Evolutionary conservation across 1,140 invertebrate species (phyloP), one percentile per base, ranked within the genome.

Genomic region (Eubasilissa regina): DNA sequence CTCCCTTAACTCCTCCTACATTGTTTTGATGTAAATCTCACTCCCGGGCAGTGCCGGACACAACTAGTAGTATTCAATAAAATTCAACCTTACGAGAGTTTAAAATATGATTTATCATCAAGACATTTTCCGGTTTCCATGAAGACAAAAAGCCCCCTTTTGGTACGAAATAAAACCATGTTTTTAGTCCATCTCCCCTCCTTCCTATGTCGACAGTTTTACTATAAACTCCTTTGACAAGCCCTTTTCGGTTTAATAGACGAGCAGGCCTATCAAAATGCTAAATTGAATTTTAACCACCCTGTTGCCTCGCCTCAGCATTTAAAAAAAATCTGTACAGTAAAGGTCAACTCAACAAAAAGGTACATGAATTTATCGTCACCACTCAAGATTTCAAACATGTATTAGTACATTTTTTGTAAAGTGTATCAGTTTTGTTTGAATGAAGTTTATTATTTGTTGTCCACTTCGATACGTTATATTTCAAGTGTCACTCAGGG

Each of bases 251-350:
- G 58, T 10, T 62, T 25, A 73, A 73, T 73, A 53, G 68, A 73
- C 64, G 45, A 47, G 45, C 45, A 53, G 68, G 68, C 51, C 68
- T 53, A 73, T 73, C 68, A 73, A 73, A 73, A 53, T 73, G 68
- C 48, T 53, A 73, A 73, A 73, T 73, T 53, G 68, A 73, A 53
- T 73, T 53, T 53, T 17, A 73, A 21, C 68, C 68, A 48, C 47
- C 68, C 15, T 53, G 58, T 62, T 25, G 58, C 58, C 19, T 6
- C 25, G 19, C 19, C 19, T n/a, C 8, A 4, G 6, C 21, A 0
- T 0, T 12, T 4, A 25, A 19, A 21, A 62, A 9, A 25, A 11
- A 10, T 4, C 15, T 0, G 0, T 0, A 13, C 1, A 56, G 53
- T 19, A n/a, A 56, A 56, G 25, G 11, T 0, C 53, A 56, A 15